Evolutionary conservation across 2,888 invertebrate genomes (phyloP).

Genomic region (Drosophila prostipennis): DNA sequence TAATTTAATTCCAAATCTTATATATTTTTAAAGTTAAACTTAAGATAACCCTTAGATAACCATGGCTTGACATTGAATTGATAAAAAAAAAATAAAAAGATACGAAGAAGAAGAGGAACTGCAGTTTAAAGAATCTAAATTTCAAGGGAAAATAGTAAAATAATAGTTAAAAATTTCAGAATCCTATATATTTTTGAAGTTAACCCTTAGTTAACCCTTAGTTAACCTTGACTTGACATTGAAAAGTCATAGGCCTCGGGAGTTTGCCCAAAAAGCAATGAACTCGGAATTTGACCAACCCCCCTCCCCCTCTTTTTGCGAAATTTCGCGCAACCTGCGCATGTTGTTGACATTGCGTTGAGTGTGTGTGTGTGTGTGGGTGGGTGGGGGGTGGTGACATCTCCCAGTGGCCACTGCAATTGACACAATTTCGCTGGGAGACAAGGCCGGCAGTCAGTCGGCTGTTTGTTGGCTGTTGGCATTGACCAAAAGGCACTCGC

Average conservation of each 20-base stretch:
- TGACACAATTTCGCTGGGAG: constrained; percentile 74
- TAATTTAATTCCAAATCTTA: not conserved
- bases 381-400: constrained; percentile 10
- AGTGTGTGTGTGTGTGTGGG: constrained; percentile 20
- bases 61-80: no score
- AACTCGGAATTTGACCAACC: not conserved
- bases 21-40: no score
- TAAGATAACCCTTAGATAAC: no score
- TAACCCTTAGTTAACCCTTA: no score
- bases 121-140: not conserved
- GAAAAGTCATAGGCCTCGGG: constrained; percentile 15
- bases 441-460: constrained; percentile 66
- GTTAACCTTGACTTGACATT: constrained; percentile 21
- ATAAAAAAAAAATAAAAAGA: not conserved
- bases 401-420: constrained; percentile 64
- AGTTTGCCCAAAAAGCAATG: constrained; percentile 5
- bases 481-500: constrained; percentile 61
- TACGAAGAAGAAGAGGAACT: not conserved
- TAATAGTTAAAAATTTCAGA: not conserved
- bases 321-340: constrained; percentile 67
- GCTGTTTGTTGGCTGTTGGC: constrained; percentile 60
- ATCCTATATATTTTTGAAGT: not conserved
- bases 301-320: constrained; percentile 40
- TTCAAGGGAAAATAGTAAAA: not conserved
- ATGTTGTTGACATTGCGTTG: constrained; percentile 71